phyloP scores from a whole-genome alignment of 2,113 vertebrate genomes.

The Motacilla alba region DNA sequence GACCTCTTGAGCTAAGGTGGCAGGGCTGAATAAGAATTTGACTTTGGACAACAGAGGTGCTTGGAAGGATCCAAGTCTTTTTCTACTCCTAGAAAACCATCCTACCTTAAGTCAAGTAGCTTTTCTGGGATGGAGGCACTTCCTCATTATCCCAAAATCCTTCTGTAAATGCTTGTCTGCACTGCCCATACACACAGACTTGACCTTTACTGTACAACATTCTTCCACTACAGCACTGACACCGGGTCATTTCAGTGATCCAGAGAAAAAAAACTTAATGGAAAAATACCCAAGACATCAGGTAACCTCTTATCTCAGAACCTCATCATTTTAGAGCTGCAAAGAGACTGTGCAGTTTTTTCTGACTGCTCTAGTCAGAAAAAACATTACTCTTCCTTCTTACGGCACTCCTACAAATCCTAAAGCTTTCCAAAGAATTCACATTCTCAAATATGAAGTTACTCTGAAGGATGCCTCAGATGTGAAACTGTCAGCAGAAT shows the following conservation, averaged over 20 bases:
- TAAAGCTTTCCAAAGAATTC: conserved; percentile 1
- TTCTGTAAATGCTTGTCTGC: neutral
- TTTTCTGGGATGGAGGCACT: neutral
- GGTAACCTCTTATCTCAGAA: neutral
- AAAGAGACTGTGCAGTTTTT: neutral
- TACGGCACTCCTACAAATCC: neutral
- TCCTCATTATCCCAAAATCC: neutral
- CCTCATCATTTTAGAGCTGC: neutral
- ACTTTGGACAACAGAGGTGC: neutral
- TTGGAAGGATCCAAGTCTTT: neutral
- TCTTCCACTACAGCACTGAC: neutral
- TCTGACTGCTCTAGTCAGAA: neutral
- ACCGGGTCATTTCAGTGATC: neutral
- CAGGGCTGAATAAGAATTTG: neutral
- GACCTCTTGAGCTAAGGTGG: neutral
- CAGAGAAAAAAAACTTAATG: neutral
- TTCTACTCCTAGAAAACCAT: neutral
- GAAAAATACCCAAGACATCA: neutral
- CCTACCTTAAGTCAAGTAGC: neutral
- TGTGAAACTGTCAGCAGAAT: neutral
- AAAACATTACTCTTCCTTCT: neutral
- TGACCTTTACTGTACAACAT: neutral
- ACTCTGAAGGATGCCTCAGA: neutral
- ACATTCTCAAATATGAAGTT: neutral
- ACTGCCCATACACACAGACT: neutral